phyloP scores from a whole-genome alignment of 2,113 vertebrate genomes.

The Piaya cayana region DNA sequence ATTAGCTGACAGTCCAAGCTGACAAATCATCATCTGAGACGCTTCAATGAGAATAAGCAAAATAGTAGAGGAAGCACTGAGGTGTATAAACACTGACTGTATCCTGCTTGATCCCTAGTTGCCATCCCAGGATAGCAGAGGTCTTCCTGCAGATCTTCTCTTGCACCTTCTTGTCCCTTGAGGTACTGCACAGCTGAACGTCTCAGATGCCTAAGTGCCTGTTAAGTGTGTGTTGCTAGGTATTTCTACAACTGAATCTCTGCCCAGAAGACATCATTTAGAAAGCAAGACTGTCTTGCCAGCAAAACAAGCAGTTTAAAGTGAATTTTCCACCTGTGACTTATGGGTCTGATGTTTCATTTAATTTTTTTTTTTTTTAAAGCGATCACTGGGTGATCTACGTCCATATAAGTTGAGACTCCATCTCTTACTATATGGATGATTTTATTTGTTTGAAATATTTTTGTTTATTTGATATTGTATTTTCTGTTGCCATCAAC shows the following conservation, averaged over 20 bases:
- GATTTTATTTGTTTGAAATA: neutral
- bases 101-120: neutral
- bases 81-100: neutral
- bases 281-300: neutral
- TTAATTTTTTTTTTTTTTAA: neutral
- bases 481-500: neutral
- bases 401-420: neutral
- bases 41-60: neutral
- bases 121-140: neutral
- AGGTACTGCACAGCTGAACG: neutral
- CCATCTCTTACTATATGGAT: neutral
- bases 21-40: neutral
- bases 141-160: neutral
- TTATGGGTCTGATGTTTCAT: neutral
- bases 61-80: neutral
- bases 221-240: neutral
- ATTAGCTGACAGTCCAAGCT: neutral
- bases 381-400: neutral
- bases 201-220: neutral
- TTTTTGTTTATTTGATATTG: neutral
- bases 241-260: neutral
- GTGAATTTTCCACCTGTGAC: neutral
- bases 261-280: neutral
- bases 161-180: neutral
- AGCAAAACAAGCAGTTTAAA: neutral